Percentiles rank a stretch among this genome's conserved stretches.
Conservation (phyloP, 2,888 invertebrate species). For the Isoperla grammatica region DNA sequence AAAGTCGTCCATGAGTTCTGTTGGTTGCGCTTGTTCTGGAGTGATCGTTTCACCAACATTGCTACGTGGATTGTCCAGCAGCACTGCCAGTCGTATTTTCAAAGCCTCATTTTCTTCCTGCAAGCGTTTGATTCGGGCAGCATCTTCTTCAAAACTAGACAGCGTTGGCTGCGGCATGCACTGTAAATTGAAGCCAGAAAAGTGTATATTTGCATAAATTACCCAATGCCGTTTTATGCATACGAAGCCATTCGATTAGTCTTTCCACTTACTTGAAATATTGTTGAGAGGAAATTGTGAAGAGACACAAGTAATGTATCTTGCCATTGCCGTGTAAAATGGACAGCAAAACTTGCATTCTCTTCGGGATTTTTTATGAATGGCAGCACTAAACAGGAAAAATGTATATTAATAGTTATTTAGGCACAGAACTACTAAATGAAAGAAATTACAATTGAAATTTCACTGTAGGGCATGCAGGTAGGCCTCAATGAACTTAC, state of each 20-base stretch:
- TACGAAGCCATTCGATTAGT: no score
- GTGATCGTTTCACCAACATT: not conserved
- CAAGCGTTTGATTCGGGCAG: conserved; percentile 67
- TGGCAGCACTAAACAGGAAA: conserved; percentile 64
- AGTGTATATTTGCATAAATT: no score
- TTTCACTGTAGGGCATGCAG: not conserved
- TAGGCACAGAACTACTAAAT: not conserved
- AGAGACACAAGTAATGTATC: conserved; percentile 86
- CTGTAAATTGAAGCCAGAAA: conserved; percentile 43
- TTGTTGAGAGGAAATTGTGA: conserved; percentile 87
- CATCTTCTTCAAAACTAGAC: conserved; percentile 80
- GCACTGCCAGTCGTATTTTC: conserved; percentile 51
- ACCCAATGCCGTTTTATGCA: not conserved
- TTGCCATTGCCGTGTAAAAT: conserved; percentile 92
- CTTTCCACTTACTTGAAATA: conserved; percentile 62
- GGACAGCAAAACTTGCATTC: conserved; percentile 76
- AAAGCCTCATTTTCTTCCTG: conserved; percentile 79
- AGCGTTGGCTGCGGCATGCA: conserved; percentile 84
- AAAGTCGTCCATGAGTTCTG: conserved; percentile 86
- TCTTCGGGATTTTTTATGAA: conserved; percentile 90
- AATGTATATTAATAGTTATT: not conserved
- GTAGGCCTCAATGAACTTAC: conserved; percentile 59
- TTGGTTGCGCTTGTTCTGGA: conserved; percentile 58
- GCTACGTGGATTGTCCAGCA: conserved; percentile 42
- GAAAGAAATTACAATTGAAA: not conserved